Conservation (phyloP, 2,113 vertebrate species). For the Lophura nycthemera region DNA sequence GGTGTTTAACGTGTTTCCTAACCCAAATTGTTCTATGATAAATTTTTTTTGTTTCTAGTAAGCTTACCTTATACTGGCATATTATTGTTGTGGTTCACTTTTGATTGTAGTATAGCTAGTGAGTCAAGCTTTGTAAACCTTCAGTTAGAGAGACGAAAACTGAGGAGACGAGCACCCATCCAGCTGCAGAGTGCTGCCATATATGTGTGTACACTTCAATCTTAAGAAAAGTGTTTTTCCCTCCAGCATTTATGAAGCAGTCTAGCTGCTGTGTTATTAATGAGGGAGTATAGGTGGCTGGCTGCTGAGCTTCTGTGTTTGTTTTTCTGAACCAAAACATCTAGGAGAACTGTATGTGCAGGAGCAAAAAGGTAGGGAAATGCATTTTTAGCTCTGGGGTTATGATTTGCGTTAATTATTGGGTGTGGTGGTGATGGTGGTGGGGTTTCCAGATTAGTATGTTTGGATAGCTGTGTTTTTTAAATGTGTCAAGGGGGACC, state of each 20-base stretch:
- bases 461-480: conserved; percentile 58
- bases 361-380: conserved; percentile 31
- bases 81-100: background rate
- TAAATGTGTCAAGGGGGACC: conserved; percentile 17
- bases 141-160: background rate
- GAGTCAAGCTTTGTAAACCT: background rate
- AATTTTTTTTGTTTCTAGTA: background rate
- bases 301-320: background rate
- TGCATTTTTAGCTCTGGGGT: conserved; percentile 46
- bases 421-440: conserved; percentile 45
- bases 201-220: background rate
- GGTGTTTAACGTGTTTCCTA: background rate
- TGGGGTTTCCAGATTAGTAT: conserved; percentile 18
- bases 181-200: background rate
- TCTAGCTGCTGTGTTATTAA: background rate
- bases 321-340: background rate
- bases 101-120: background rate
- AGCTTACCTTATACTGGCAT: background rate
- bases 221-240: background rate
- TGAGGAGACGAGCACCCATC: background rate
- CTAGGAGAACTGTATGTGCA: background rate
- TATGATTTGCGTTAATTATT: conserved; percentile 54
- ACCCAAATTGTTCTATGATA: background rate
- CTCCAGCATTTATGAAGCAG: background rate
- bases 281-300: background rate